These are phyloP conservation scores for Synanthedon andrenaeformis DNA, from an alignment of 2,888 invertebrate species.

Conservation along the genomic window DNA sequence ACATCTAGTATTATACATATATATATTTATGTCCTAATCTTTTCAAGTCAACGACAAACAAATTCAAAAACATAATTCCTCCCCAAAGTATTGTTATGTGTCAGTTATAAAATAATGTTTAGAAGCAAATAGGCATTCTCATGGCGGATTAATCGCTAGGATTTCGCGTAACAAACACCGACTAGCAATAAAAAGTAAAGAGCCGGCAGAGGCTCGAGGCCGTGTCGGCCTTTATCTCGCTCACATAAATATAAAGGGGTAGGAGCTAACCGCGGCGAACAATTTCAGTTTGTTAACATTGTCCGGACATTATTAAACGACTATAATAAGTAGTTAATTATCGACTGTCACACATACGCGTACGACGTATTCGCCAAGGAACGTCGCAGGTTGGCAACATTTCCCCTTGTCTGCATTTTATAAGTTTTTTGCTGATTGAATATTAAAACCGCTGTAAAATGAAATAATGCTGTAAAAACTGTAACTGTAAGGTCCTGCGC, in stretches of 20 bases:
- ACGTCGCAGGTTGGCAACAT: conserved; percentile 19
- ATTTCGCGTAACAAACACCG: conserved; percentile 35
- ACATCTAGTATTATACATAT: too few species aligned
- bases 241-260: conserved; percentile 38
- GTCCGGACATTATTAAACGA: conserved; percentile 41
- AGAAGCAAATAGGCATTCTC: neutral
- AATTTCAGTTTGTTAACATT: conserved; percentile 51
- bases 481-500: too few species aligned
- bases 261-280: conserved; percentile 27
- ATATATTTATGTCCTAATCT: too few species aligned
- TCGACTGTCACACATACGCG: conserved; percentile 34
- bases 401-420: conserved; percentile 6
- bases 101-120: neutral
- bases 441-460: too few species aligned
- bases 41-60: too few species aligned
- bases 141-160: conserved; percentile 26
- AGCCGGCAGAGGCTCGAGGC: conserved; percentile 23
- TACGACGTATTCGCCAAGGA: conserved; percentile 17
- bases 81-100: too few species aligned
- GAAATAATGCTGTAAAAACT: too few species aligned
- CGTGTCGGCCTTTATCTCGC: conserved; percentile 41
- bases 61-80: too few species aligned
- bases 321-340: conserved; percentile 55
- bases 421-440: too few species aligned
- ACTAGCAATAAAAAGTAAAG: conserved; percentile 41